phyloP scores from a whole-genome alignment of 2,888 invertebrate genomes.

The Nymphalis urticae region DNA sequence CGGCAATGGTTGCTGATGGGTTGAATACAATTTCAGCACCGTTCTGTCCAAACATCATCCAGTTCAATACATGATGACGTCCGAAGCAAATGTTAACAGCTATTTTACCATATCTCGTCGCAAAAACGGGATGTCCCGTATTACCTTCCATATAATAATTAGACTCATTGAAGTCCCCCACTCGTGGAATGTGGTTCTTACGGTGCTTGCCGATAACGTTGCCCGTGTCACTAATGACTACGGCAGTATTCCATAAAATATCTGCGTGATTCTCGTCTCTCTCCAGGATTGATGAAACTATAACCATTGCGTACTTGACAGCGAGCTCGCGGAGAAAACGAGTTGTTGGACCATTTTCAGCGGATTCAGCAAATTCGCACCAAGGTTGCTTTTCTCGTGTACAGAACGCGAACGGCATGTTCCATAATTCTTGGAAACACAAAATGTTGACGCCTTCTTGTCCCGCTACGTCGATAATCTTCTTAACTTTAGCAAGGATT shows the following conservation, averaged over 20 bases:
- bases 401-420: constrained; percentile 99
- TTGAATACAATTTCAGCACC: constrained; percentile 99
- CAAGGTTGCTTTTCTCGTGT: constrained; percentile 98
- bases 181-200: constrained; percentile 99
- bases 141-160: constrained; percentile 98
- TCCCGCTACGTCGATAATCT: constrained; percentile 91
- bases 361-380: constrained; percentile 98
- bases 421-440: constrained; percentile 98
- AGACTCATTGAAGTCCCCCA: constrained; percentile 99
- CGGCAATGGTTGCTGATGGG: constrained; percentile 95
- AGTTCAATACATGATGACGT: constrained; percentile 98
- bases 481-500: constrained; percentile 88
- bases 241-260: constrained; percentile 97
- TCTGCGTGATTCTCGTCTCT: constrained; percentile 93
- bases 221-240: constrained; percentile 94
- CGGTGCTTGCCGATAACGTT: constrained; percentile 96
- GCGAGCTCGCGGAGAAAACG: constrained; percentile 90
- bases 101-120: constrained; percentile 93
- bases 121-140: constrained; percentile 96
- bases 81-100: constrained; percentile 99
- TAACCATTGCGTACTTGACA: constrained; percentile 93
- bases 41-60: constrained; percentile 98
- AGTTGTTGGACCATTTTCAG: constrained; percentile 93
- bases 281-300: constrained; percentile 97
- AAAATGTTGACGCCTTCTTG: constrained; percentile 92